phyloP scores from a whole-genome alignment of 2,113 vertebrate species.

The Pristiophorus japonicus region DNA sequence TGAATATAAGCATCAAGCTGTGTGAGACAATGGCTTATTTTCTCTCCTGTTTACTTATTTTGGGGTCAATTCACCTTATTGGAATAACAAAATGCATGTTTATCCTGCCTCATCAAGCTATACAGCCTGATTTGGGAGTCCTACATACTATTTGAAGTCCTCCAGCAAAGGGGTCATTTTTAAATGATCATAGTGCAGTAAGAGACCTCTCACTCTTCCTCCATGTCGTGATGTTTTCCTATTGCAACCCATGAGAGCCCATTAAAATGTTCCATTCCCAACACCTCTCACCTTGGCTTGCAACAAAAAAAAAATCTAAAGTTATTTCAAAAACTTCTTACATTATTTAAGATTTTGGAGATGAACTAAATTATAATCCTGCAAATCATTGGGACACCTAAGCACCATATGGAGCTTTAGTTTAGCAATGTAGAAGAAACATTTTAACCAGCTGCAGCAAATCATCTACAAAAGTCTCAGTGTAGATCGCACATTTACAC shows the following conservation, averaged over 20 bases:
- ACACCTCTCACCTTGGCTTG: neutral
- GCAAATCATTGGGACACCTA: neutral
- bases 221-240: neutral
- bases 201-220: neutral
- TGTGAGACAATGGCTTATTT: neutral
- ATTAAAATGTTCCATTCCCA: neutral
- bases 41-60: neutral
- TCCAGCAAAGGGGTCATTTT: neutral
- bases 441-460: neutral
- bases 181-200: neutral
- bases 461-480: constrained; percentile 7
- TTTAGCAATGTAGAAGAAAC: neutral
- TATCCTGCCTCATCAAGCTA: neutral
- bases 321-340: neutral
- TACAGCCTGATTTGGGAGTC: neutral
- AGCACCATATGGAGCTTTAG: neutral
- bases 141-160: neutral
- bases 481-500: constrained; percentile 21
- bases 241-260: neutral
- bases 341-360: neutral
- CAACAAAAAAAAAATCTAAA: neutral
- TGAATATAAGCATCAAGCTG: neutral
- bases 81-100: neutral
- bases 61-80: neutral
- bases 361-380: neutral